A percentile compares a stretch with the other conserved stretches of the same genome.
phyloP scores from a whole-genome alignment of 2,113 vertebrate species.

The Triplophysa tibetana region DNA sequence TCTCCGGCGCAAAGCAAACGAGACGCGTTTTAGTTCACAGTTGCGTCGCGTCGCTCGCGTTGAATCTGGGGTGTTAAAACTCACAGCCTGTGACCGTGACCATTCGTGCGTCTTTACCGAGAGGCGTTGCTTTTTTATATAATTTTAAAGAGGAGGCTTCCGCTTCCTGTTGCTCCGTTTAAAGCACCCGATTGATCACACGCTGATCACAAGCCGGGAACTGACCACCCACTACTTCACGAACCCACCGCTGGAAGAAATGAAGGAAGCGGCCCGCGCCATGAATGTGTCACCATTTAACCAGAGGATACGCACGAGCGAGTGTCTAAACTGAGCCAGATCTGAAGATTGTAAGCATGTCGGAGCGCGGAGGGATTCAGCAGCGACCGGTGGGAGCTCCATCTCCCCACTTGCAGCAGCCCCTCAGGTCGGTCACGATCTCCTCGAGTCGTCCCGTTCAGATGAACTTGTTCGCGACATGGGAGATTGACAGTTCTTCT shows the following conservation, averaged over 20 bases:
- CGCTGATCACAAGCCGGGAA: background rate
- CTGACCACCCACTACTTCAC: too few species aligned
- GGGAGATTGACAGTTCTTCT: constrained; percentile 79
- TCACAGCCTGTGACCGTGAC: background rate
- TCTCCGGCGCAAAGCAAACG: background rate
- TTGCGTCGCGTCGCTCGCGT: background rate
- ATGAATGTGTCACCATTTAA: background rate
- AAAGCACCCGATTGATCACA: constrained; percentile 33
- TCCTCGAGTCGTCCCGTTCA: constrained; percentile 71
- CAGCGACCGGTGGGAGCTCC: constrained; percentile 52
- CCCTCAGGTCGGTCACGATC: constrained; percentile 60
- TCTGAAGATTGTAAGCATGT: constrained; percentile 38
- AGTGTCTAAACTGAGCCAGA: background rate
- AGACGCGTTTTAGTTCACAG: background rate
- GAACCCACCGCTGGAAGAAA: background rate
- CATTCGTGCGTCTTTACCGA: constrained; percentile 12
- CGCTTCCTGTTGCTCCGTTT: constrained; percentile 50
- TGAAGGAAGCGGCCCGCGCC: background rate
- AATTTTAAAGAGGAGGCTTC: constrained; percentile 35
- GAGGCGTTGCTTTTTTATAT: constrained; percentile 18
- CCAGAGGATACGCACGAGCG: background rate
- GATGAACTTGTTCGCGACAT: constrained; percentile 81
- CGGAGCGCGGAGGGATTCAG: constrained; percentile 56
- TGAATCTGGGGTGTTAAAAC: background rate
- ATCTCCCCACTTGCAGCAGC: constrained; percentile 60